Evolutionary conservation across 2,797 vertebrate species (phyloP), one percentile per base, ranked within the genome.

Genomic region (Petrocephalus sullivani): DNA sequence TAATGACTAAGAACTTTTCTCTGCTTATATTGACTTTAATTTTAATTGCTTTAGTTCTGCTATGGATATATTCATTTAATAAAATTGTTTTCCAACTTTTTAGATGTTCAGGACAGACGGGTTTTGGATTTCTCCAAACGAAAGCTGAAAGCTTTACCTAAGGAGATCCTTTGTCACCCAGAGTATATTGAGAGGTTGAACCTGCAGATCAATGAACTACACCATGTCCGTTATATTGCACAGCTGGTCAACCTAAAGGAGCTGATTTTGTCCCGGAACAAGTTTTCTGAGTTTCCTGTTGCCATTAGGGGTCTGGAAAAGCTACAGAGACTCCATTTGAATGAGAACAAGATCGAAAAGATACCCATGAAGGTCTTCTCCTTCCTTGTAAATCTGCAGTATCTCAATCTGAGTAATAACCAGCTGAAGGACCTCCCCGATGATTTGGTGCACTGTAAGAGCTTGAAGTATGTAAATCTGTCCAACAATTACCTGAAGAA

Each of bases 211-310:
- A 94, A 92, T 87, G 92, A 93, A 23, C 91, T 94, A 64, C 90
- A 91, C 86, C 90, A 57, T 6, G 4, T 93, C 75, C 1, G 85
- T 0, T 89, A 91, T 28, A 88, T 93, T 84, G 89, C 91, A 1
- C 88, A 71, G 37, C 98, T 99, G 0, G 94, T 95, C 89, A 96
- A 95, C 89, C 97, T 99, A 91, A 99, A 97, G 94, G 96, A 95
- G 94, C 95, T 96, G 93, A 96, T 96, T 81, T 92, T 99, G 91
- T 99, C 98, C 98, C 99, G 99, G 95, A 99, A 99, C 95, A 98
- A 99, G 94, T 99, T 99, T 8, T 97, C 98, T 93, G 99, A 99
- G 93, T 98, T 99, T 92, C 98, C 98, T 93, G 96, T 98, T 92
- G 97, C 99, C 93, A 97, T 99, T 2, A 97, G 98, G 91, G 98